Percentiles rank a stretch among this genome's conserved stretches.
Conservation (phyloP, 2,888 invertebrate species). For the Hydraecia micacea region DNA sequence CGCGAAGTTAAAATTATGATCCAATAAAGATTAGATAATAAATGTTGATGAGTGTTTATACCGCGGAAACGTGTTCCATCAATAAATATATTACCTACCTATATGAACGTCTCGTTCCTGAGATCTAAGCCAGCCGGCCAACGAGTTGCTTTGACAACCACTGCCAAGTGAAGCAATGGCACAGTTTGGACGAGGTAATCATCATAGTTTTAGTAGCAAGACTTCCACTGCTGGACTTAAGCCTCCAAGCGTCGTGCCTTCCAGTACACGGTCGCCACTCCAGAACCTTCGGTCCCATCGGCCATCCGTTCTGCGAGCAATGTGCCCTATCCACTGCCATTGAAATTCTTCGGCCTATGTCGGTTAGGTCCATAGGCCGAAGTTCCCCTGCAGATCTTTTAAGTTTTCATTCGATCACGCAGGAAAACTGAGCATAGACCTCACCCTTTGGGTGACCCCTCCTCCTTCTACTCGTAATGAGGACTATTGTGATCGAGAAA, state of each 20-base stretch:
- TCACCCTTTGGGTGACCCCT: not conserved
- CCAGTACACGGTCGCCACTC: not conserved
- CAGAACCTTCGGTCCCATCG: not conserved
- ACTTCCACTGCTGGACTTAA: not conserved
- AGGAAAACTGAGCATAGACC: not conserved
- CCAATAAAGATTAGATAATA: slow-evolving; percentile 9
- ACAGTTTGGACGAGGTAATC: not conserved
- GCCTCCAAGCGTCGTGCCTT: not conserved
- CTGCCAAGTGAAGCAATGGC: not conserved
- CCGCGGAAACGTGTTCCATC: not conserved
- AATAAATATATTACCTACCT: not conserved
- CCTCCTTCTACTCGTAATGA: not conserved
- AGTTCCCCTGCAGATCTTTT: not conserved
- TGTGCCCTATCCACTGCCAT: not conserved
- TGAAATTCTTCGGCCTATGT: not conserved
- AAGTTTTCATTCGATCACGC: not conserved
- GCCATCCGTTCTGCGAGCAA: not conserved
- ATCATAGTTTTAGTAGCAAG: not conserved
- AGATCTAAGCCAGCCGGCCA: not conserved
- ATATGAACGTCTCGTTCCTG: not conserved
- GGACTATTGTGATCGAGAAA: not conserved
- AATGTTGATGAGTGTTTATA: not conserved
- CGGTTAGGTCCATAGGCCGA: not conserved
- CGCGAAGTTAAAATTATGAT: not conserved
- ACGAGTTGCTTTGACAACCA: not conserved